Evolutionary conservation across 2,888 invertebrate species (phyloP).

Genomic region (Sinhomidia bicolor): DNA sequence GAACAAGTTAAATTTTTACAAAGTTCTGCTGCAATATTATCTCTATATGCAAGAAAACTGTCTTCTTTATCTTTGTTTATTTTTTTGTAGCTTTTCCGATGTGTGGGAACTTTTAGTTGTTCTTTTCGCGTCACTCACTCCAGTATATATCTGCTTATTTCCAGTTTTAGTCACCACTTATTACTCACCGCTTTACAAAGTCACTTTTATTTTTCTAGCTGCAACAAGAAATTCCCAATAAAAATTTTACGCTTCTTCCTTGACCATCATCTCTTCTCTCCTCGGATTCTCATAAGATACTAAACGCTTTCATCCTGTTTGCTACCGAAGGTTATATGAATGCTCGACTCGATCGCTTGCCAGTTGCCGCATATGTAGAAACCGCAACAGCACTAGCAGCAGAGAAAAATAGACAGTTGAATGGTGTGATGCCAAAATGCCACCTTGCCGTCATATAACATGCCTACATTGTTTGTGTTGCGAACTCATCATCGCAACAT

Average conservation of each 20-base stretch:
- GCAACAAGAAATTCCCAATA: neutral
- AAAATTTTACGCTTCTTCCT: constrained; percentile 12
- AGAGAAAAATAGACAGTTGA: neutral
- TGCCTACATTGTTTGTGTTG: neutral
- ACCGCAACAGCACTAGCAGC: no score
- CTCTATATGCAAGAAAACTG: neutral
- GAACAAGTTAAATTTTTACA: no score
- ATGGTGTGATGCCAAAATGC: constrained; percentile 17
- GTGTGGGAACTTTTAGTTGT: constrained; percentile 55
- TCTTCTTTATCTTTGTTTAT: neutral
- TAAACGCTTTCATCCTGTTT: constrained; percentile 62
- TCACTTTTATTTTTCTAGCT: constrained; percentile 28
- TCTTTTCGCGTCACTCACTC: constrained; percentile 37
- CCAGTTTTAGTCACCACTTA: neutral
- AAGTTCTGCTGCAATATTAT: neutral
- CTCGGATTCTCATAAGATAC: constrained; percentile 63
- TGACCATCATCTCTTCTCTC: constrained; percentile 62
- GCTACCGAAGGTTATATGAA: constrained; percentile 61
- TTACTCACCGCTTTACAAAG: neutral
- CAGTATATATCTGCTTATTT: neutral
- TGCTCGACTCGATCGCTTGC: neutral
- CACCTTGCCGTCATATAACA: constrained; percentile 18
- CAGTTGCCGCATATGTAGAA: constrained; percentile 6
- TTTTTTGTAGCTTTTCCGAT: neutral
- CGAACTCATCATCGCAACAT: neutral